A percentile compares a stretch with the other conserved stretches of the same genome.
Evolutionary conservation across 2,888 invertebrate species (phyloP).

Genomic region (Drosophila nigricruria): DNA sequence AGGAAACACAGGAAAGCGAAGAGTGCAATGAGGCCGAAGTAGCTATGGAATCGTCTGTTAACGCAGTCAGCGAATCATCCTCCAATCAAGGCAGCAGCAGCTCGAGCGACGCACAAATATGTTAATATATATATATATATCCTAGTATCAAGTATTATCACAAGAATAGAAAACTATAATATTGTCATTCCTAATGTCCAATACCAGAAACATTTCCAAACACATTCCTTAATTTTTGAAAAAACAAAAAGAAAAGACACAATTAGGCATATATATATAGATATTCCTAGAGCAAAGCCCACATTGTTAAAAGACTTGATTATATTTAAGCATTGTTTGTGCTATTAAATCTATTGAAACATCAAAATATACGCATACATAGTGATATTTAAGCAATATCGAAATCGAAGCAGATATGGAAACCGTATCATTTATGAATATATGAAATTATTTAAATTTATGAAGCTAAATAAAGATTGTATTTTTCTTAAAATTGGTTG

Average conservation of each 20-base stretch:
- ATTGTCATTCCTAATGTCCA: constrained; percentile 43
- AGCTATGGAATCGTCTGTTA: constrained; percentile 32
- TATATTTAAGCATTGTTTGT: constrained; percentile 68
- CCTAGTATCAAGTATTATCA: constrained; percentile 64
- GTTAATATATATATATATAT: constrained; percentile 24
- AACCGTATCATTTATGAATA: constrained; percentile 19
- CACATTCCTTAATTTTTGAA: constrained; percentile 68
- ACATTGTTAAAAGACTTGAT: constrained; percentile 82
- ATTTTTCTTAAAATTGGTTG: neutral
- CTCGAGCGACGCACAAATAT: constrained; percentile 46
- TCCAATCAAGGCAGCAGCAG: constrained; percentile 25
- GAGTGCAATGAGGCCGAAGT: constrained; percentile 46
- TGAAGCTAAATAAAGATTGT: neutral
- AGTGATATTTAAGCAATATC: constrained; percentile 57
- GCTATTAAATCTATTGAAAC: constrained; percentile 55
- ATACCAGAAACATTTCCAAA: constrained; percentile 62
- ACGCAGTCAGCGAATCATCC: constrained; percentile 46
- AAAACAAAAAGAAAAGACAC: constrained; percentile 14
- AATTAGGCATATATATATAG: constrained; percentile 26
- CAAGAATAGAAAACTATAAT: constrained; percentile 29
- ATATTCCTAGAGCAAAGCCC: constrained; percentile 72
- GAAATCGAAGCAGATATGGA: constrained; percentile 31
- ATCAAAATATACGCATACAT: constrained; percentile 38
- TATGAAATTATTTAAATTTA: constrained; percentile 9
- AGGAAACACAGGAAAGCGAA: constrained; percentile 42